Evolutionary conservation across 1,140 invertebrate genomes (phyloP).

Genomic region (Papilio polyxenes): DNA sequence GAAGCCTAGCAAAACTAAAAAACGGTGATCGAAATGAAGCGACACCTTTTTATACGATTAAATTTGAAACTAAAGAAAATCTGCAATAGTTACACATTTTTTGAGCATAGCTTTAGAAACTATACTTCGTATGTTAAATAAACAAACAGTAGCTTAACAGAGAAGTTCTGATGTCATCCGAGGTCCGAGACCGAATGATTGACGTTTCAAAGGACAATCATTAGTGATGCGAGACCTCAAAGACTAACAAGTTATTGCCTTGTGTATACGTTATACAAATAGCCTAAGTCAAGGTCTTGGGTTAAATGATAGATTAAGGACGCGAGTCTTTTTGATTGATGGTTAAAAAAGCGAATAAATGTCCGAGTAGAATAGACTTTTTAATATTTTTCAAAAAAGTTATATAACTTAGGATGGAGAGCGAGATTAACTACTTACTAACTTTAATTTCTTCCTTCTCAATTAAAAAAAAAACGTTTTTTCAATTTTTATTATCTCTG

Average conservation of each 20-base stretch:
- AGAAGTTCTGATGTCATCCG: slow-evolving; percentile 16
- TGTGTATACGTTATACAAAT: slow-evolving; percentile 12
- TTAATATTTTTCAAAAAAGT: not conserved
- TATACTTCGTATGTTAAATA: not conserved
- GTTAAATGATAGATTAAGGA: slow-evolving; percentile 9
- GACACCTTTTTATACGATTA: too few relatives aligned
- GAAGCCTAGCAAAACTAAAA: too few relatives aligned
- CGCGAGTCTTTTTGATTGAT: not conserved
- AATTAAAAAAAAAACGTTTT: too few relatives aligned
- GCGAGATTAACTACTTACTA: too few relatives aligned
- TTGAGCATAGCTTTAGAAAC: too few relatives aligned
- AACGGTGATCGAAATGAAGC: too few relatives aligned
- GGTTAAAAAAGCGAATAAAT: not conserved
- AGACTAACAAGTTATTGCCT: slow-evolving; percentile 20
- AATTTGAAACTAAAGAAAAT: not conserved
- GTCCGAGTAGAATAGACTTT: not conserved
- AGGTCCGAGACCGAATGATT: slow-evolving; percentile 18
- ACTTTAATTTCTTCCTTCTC: too few relatives aligned
- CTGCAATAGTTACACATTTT: not conserved
- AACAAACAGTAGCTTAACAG: not conserved
- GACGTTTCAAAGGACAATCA: slow-evolving; percentile 18
- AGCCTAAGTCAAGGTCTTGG: slow-evolving; percentile 1
- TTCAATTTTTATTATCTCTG: too few relatives aligned
- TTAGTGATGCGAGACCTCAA: slow-evolving; percentile 21
- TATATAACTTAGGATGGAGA: too few relatives aligned